Conservation (phyloP, 53 echinoderm and acorn worm genomes). For the Actinopyga echinites region DNA sequence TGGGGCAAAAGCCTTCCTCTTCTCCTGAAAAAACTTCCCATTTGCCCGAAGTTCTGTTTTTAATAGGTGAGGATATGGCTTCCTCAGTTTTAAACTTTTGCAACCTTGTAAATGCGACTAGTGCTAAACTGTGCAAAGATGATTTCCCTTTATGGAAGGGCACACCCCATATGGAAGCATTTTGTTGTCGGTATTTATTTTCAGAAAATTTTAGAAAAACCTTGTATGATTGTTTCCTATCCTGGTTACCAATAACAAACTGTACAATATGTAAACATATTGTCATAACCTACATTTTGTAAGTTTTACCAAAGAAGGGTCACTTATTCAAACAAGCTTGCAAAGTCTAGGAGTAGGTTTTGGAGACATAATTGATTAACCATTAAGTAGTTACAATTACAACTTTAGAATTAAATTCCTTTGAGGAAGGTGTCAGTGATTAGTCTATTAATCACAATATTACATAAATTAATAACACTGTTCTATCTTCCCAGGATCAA, state of each 20-base stretch:
- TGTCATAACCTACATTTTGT: slow-evolving; percentile 10
- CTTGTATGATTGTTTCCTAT: slow-evolving; percentile 32
- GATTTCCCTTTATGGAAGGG: slow-evolving; percentile 26
- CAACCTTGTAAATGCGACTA: slow-evolving; percentile 21
- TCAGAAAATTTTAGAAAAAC: slow-evolving; percentile 16
- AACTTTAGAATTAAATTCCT: no score
- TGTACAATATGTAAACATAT: slow-evolving; percentile 7
- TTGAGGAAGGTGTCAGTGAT: no score
- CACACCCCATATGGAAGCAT: slow-evolving; percentile 38
- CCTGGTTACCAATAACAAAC: slow-evolving; percentile 33
- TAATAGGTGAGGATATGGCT: slow-evolving; percentile 28
- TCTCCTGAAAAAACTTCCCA: slow-evolving; percentile 25
- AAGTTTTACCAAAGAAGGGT: no score
- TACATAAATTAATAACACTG: no score
- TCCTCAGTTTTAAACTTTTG: slow-evolving; percentile 3
- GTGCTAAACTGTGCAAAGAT: not conserved
- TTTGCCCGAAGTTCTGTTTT: slow-evolving; percentile 4
- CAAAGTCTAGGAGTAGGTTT: no score
- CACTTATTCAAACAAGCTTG: no score
- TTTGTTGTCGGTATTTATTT: slow-evolving; percentile 36
- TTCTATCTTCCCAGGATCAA: no score
- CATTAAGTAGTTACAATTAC: no score
- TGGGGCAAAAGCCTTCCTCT: slow-evolving; percentile 26
- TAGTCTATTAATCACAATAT: no score
- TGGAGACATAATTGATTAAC: no score